Conservation (phyloP, 2,113 vertebrate species). For the Lepus americanus region DNA sequence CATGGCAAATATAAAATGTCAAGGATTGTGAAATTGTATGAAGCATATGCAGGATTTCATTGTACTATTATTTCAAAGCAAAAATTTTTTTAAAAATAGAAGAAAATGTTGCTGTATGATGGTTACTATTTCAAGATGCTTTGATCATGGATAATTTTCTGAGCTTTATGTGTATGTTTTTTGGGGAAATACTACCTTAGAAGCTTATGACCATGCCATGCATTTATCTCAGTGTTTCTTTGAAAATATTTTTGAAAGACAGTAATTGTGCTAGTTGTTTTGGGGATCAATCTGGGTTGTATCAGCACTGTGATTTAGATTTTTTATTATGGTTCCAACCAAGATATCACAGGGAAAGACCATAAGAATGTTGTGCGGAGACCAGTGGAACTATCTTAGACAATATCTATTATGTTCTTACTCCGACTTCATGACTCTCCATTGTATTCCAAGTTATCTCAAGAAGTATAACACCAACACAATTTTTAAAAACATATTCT, state of each 20-base stretch:
- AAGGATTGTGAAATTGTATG: neutral
- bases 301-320: neutral
- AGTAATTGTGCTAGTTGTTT: slow-evolving; percentile 43
- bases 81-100: neutral
- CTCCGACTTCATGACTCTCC: neutral
- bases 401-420: neutral
- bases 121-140: neutral
- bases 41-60: neutral
- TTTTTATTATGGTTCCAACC: slow-evolving; percentile 11
- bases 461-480: neutral
- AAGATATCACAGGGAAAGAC: neutral
- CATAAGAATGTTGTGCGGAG: neutral
- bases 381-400: neutral
- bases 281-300: neutral
- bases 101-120: neutral
- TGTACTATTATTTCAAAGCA: slow-evolving; percentile 53
- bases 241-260: slow-evolving; percentile 3
- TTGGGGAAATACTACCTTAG: neutral
- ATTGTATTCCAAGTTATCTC: neutral
- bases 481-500: slow-evolving; percentile 34
- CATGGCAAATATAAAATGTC: slow-evolving; percentile 36
- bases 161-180: neutral
- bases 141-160: slow-evolving; percentile 39
- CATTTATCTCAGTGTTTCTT: neutral
- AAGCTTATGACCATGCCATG: slow-evolving; percentile 12